Evolutionary conservation across 2,888 invertebrate genomes (phyloP), one percentile per base, ranked within the genome.

Genomic region (Agrotis ipsilon): DNA sequence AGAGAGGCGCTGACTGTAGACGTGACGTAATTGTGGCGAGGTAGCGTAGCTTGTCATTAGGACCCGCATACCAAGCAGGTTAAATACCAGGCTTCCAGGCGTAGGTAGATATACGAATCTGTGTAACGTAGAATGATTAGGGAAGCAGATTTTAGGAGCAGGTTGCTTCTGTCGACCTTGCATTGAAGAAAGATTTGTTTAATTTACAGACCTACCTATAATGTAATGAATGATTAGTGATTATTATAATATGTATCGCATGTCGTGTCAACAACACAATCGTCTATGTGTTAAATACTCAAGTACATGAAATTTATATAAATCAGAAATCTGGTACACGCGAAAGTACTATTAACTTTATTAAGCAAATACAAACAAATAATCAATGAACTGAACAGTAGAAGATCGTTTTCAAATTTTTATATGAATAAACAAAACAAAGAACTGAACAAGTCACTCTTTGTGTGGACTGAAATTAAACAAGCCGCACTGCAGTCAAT

Each of bases 21-120:
- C 52, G 61, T 61, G 63, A 67, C 75, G 66, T 75, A 54, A 65
- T 55, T 54, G 57, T 57, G 39, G 68, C n/a, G 51, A 14, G 52
- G 58, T 48, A 54, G 49, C 55, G 49, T 70, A 70, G 67, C 80
- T 75, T 79, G 79, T 75, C 64, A 74, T 75, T 55, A 78, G 21
- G 63, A 62, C 54, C 54, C 43, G 80, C 75, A 78, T 79, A 70
- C 57, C 64, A 55, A 79, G 64, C 63, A 75, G 67, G 39, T 54
- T 52, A 43, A 72, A 64, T 58, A 57, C 57, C 57, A 61, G 61
- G 32, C 16, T 51, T 54, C 16, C 43, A 51, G 11, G 59, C n/a
- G 19, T 16, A 16, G 24, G 39, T 39, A 18, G 13, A 27, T 32
- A 16, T 27, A 19, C 27, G 19, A 24, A 46, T 32, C 39, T 48